Percentiles rank a stretch among this genome's conserved stretches.
These are phyloP conservation scores for Myotis daubentonii DNA, from an alignment of 2,797 vertebrate species.

Conservation along the genomic window DNA sequence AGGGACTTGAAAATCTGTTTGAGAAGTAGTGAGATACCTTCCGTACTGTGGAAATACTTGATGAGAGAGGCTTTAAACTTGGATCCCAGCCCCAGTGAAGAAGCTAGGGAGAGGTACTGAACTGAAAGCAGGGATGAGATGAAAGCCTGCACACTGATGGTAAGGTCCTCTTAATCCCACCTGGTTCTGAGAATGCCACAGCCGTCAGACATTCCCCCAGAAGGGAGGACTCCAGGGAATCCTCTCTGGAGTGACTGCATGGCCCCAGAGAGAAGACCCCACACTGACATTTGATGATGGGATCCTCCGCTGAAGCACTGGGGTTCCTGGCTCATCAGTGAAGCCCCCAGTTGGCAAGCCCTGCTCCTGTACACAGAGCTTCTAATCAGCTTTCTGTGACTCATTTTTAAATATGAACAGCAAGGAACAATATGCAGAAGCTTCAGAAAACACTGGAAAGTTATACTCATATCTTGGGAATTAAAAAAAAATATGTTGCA, in stretches of 20 bases:
- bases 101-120: background rate
- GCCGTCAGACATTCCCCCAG: background rate
- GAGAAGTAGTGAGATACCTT: background rate
- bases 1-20: background rate
- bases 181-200: background rate
- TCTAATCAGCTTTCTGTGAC: background rate
- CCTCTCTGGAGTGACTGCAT: background rate
- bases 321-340: background rate
- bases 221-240: background rate
- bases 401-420: background rate
- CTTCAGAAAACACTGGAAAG: slow-evolving; percentile 7
- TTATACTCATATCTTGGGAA: background rate
- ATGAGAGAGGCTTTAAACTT: background rate
- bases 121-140: background rate
- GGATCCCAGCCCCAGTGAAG: background rate
- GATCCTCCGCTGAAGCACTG: background rate
- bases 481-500: slow-evolving; percentile 32
- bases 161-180: background rate
- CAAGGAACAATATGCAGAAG: slow-evolving; percentile 20
- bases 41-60: slow-evolving; percentile 5
- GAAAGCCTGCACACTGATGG: background rate
- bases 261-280: background rate
- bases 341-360: background rate
- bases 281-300: background rate
- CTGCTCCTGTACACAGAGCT: background rate